Base-by-base conservation (phyloP, 2,797 vertebrate species). In the Pteronotus mesoamericanus region DNA sequence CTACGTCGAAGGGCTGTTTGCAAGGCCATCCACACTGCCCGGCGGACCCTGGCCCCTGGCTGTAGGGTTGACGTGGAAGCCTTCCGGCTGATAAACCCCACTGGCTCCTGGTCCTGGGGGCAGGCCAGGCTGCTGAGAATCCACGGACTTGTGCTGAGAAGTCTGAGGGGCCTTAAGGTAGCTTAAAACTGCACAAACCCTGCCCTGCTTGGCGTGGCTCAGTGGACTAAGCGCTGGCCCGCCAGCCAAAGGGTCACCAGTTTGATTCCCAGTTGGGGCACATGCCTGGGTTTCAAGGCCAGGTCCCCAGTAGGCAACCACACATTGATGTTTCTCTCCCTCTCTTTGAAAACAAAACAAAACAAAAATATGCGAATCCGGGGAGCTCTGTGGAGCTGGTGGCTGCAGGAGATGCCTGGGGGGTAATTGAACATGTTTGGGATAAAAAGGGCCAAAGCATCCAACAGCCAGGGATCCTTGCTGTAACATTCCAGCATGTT, bases 401-500 rank as follows among this genome's bases (percentile, higher is more conserved):
- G 37, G 37, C 82, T 14, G 32, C 11, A 2, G 32, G 57, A 1
- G 1, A 68, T 39, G n/a, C 29, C 3, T 0, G 21, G 32, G 29
- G 71, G 7, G 66, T 55, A 19, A 21, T 8, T 8, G 24, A 16
- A 4, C 51, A 11, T 2, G n/a, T 79, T 59, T 59, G 64, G 83
- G 37, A 64, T 39, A 9, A 39, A 86, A 83, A 94, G 96, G 88
- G 39, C 77, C 74, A 18, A 37, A 78, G 37, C 29, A 5, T 72
- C 75, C 66, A 77, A 75, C 16, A 48, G 71, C 89, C 61, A 29
- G 59, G 64, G 77, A 46, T 24, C 4, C 66, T 0, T 2, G 74
- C 82, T 94, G 74, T 32, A 44, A 84, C 92, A 48, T 85, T 96
- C 68, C 46, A 86, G 94, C 72, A 24, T 3, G 29, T 89, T 96